Evolutionary conservation across 2,113 vertebrate genomes (phyloP).

Genomic region (Nicator chloris): DNA sequence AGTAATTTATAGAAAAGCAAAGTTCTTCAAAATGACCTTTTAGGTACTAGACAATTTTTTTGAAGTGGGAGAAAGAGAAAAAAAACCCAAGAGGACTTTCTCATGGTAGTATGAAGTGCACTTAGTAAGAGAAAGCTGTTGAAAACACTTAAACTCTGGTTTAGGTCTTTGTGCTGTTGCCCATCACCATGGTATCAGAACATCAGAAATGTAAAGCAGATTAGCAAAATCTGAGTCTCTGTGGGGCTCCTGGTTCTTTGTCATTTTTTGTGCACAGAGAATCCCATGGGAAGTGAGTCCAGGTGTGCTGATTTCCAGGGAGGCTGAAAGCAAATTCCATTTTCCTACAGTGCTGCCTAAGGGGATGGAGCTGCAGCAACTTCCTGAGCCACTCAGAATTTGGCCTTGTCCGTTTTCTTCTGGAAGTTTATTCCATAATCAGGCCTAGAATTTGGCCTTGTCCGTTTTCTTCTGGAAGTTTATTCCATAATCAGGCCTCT

Average conservation of each 20-base stretch:
- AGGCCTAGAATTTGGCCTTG: background rate
- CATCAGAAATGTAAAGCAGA: constrained; percentile 6
- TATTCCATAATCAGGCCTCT: background rate
- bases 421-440: background rate
- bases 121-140: constrained; percentile 52
- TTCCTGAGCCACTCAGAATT: background rate
- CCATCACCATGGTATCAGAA: constrained; percentile 52
- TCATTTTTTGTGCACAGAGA: background rate
- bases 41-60: constrained; percentile 38
- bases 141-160: constrained; percentile 40
- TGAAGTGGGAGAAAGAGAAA: constrained; percentile 27
- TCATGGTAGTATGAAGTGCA: constrained; percentile 15
- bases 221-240: background rate
- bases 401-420: background rate
- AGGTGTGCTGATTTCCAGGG: background rate
- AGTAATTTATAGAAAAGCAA: constrained; percentile 42
- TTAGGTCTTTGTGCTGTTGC: constrained; percentile 30
- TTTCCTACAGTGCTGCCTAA: background rate
- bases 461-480: background rate
- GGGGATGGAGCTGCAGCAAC: background rate
- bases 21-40: constrained; percentile 56
- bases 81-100: constrained; percentile 16
- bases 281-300: background rate
- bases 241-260: background rate
- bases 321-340: background rate